Percentiles rank a stretch among this genome's conserved stretches.
These are phyloP conservation scores for Loxodonta africana DNA, from an alignment of 2,113 vertebrate genomes.

Conservation along the genomic window DNA sequence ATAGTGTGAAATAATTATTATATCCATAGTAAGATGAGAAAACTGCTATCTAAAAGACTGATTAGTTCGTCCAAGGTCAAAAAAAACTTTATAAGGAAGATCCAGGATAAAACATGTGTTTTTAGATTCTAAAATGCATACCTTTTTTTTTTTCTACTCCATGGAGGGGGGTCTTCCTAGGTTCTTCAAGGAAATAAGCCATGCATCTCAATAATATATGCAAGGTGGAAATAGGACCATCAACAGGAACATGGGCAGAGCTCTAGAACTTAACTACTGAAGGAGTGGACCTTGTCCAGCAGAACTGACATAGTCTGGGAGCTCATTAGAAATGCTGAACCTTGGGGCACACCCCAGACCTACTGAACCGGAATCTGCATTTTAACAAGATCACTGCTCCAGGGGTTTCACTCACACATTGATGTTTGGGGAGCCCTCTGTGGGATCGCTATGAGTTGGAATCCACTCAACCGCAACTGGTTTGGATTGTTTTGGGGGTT, in stretches of 20 bases:
- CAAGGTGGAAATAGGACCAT: neutral
- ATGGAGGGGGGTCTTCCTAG: neutral
- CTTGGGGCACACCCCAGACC: neutral
- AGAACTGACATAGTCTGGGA: neutral
- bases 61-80: neutral
- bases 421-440: neutral
- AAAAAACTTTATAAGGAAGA: neutral
- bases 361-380: neutral
- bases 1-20: neutral
- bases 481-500: neutral
- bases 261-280: neutral
- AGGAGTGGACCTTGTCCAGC: neutral
- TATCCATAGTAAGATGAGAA: neutral
- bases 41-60: neutral
- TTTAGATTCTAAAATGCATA: neutral
- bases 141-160: neutral
- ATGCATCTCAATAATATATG: neutral
- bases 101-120: neutral
- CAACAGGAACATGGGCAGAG: fast-evolving
- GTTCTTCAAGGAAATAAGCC: neutral
- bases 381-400: too few relatives aligned
- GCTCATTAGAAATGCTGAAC: neutral
- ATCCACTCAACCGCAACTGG: too few relatives aligned
- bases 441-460: too few relatives aligned
- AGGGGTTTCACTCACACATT: neutral